Evolutionary conservation across 2,888 invertebrate species (phyloP), one percentile per base, ranked within the genome.

Genomic region (Lathronympha strigana): DNA sequence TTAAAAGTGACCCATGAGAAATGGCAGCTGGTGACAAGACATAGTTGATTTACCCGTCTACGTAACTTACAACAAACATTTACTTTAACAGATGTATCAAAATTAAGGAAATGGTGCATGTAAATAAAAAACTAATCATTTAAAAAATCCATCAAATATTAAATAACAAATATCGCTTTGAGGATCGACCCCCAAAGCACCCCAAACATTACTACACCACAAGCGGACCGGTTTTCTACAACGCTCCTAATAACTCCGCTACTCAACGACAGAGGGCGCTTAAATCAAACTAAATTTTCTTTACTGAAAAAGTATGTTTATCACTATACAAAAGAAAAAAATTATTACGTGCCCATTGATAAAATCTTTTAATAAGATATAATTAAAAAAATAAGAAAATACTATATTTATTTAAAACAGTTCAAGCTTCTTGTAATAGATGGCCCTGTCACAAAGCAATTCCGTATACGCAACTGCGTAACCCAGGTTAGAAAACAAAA

Each of bases 211-310:
- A 31, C 51, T 60, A 31, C 51, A 9, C 36, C 60, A 28, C 63
- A 36, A 53, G 5, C 49, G 31, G 15, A 50, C 55, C 25, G 67
- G 63, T 67, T 63, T 43, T 49, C 53, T 49, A 51, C 36, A 17
- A 15, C 25, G 1, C 28, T 11, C 13, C 51, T 36, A 17, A 13
- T 66, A 51, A 51, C 55, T 50, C 15, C 21, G 69, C 73, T 73
- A 73, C 72, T 73, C 73, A 21, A 9, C 70, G 57, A 51, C 63
- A 72, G 73, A 69, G 69, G 73, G 69, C 71, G 69, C 38, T 69
- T 15, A 33, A 38, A 38, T 55, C 33, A 64, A 57, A 4, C 0
- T 19, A 19, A 19, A n/a, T 2, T 19, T 45, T 17, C 31, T 40
- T 2, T 13, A 1, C n/a, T 13, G 21, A n/a, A 11, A 21, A 4